These are phyloP conservation scores for Sebastes alutus DNA, from an alignment of 2,797 vertebrate species.

Conservation along the genomic window DNA sequence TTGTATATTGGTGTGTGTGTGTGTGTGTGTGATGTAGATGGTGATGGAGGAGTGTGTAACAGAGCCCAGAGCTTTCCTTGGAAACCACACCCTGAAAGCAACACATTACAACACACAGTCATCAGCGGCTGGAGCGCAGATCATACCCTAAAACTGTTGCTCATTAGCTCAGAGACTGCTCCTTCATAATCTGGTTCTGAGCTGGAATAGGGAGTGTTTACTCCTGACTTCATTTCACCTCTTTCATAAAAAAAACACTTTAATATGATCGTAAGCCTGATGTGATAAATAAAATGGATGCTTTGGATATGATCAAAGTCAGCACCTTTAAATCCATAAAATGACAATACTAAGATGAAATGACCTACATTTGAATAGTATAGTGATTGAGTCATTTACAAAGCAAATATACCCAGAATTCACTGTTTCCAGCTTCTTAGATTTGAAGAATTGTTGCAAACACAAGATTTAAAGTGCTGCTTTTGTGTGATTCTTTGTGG, in stretches of 20 bases:
- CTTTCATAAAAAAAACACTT: background rate
- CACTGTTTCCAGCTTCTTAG: background rate
- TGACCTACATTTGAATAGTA: background rate
- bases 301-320: background rate
- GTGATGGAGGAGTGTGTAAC: constrained; percentile 45
- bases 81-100: constrained; percentile 69
- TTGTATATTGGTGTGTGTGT: background rate
- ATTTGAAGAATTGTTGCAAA: background rate
- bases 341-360: background rate
- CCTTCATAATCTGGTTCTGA: background rate
- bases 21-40: constrained; percentile 2
- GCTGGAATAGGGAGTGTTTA: background rate
- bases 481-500: no score
- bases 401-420: background rate
- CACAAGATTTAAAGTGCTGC: no score
- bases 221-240: background rate
- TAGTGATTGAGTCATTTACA: background rate
- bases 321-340: background rate
- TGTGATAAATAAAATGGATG: background rate
- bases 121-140: constrained; percentile 39
- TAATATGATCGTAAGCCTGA: background rate
- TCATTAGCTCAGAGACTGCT: constrained; percentile 29
- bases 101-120: constrained; percentile 56
- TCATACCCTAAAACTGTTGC: constrained; percentile 53
- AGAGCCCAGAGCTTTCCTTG: constrained; percentile 32